A percentile compares a stretch with the other conserved stretches of the same genome.
Evolutionary conservation across 2,113 vertebrate species (phyloP).

Genomic region (Pithys albifrons): DNA sequence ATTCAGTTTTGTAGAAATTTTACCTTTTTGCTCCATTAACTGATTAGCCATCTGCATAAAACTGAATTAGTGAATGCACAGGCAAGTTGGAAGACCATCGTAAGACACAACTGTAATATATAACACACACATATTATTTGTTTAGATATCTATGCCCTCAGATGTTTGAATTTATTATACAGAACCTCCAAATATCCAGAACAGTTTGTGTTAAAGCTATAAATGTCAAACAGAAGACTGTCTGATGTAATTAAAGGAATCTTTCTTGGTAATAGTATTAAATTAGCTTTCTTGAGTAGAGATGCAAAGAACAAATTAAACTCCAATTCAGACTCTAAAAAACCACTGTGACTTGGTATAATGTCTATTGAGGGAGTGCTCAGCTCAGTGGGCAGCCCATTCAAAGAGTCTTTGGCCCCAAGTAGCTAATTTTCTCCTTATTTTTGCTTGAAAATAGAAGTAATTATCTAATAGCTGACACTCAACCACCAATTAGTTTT

Average conservation of each 20-base stretch:
- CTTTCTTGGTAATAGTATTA: background rate
- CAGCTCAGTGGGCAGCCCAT: background rate
- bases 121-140: background rate
- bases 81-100: background rate
- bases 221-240: background rate
- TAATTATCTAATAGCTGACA: background rate
- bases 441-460: background rate
- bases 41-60: background rate
- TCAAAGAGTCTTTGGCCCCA: background rate
- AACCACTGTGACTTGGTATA: background rate
- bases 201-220: background rate
- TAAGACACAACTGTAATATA: background rate
- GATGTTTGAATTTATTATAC: background rate
- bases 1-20: background rate
- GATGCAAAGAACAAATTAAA: slow-evolving; percentile 27
- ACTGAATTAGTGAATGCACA: background rate
- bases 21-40: background rate
- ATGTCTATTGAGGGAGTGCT: background rate
- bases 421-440: background rate
- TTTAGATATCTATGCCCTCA: background rate
- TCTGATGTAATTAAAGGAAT: background rate
- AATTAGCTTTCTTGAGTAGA: background rate
- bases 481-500: background rate
- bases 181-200: background rate
- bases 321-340: background rate